Evolutionary conservation across 2,113 vertebrate species (phyloP).

Genomic region (Toxotes jaculatrix): DNA sequence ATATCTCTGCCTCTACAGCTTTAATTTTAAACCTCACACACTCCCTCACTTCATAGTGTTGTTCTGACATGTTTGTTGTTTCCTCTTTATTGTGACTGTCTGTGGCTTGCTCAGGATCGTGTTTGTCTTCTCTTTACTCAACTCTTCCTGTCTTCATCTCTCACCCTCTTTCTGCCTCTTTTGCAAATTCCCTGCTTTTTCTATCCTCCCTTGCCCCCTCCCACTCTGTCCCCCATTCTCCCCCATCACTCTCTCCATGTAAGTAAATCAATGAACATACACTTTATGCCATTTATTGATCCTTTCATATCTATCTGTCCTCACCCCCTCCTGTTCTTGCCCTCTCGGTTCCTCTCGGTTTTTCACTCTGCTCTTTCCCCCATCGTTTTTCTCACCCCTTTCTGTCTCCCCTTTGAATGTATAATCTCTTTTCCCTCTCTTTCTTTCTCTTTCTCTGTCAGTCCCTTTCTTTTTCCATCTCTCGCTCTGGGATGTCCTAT

Average conservation of each 20-base stretch:
- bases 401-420: constrained; percentile 63
- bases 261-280: constrained; percentile 78
- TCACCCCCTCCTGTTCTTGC: constrained; percentile 59
- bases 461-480: constrained; percentile 66
- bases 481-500: constrained; percentile 74
- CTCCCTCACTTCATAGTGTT: neutral
- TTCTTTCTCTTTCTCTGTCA: constrained; percentile 40
- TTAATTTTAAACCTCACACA: neutral
- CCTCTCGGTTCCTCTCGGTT: constrained; percentile 38
- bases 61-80: neutral
- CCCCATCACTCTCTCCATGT: constrained; percentile 31
- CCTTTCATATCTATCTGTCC: constrained; percentile 68
- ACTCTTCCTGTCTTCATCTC: neutral
- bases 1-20: neutral
- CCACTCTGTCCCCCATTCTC: constrained; percentile 4
- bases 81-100: neutral
- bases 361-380: constrained; percentile 25
- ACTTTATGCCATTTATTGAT: constrained; percentile 82
- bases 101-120: neutral
- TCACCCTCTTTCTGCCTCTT: constrained; percentile 30
- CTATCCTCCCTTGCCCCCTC: constrained; percentile 28
- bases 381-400: constrained; percentile 24
- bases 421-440: constrained; percentile 54
- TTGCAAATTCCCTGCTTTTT: constrained; percentile 14
- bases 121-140: neutral